Evolutionary conservation across 2,797 vertebrate species (phyloP), one percentile per base, ranked within the genome.

Genomic region (Euthynnus affinis): DNA sequence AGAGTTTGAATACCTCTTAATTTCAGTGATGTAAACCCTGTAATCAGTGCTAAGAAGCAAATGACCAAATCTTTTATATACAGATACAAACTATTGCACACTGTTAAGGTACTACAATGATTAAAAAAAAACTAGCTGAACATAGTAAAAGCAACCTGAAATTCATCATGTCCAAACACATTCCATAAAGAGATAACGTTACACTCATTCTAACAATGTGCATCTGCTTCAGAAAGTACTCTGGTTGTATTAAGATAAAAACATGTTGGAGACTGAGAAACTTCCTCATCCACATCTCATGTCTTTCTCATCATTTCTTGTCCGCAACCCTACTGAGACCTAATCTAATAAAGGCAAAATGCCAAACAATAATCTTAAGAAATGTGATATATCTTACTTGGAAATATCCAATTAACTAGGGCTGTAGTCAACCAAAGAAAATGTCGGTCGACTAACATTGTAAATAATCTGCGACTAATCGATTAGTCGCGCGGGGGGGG

Each of bases 31-130:
- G 44, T 63, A 60, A 76, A 79, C 49, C 76, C 56, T 5, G 22
- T 76, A 56, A 88, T 84, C 55, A 72, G 32, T 81, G 74, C 37
- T 55, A 55, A 58, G 37, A 57, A 67, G 53, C 23, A 75, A 67
- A 82, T 56, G 5, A 61, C 1, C 40, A 46, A 42, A 67, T 29
- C 64, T 2, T 66, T 42, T 59, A 44, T 32, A 58, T 27, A 49
- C 15, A 76, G 58, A 34, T 18, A 29, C 6, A 71, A 74, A 70
- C 27, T 34, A 20, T 17, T 64, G 57, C 25, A 67, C 59, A 44
- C 14, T 49, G 20, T 17, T 48, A 48, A 23, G 18, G 25, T 18
- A 53, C 44, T 55, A 18, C 9, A 76, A 44, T 5, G 2, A 5
- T 27, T 29, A 29, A 55, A 71, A 60, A 65, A 63, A 8, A n/a